phyloP scores from a whole-genome alignment of 2,797 vertebrate species.

The Bradypus variegatus region DNA sequence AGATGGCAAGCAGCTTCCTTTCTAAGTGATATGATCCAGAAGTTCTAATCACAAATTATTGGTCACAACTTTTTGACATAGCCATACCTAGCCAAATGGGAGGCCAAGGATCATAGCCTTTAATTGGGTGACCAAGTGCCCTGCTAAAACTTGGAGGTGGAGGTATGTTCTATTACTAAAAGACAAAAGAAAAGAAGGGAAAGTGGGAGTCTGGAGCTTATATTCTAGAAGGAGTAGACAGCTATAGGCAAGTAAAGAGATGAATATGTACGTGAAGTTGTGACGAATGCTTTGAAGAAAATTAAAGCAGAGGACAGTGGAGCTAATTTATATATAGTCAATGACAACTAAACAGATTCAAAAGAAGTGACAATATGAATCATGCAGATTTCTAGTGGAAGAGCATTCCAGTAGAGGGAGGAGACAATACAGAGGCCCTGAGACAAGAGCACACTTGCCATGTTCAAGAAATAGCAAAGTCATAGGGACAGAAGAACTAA shows the following conservation, averaged over 20 bases:
- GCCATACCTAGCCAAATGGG: background rate
- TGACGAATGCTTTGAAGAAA: background rate
- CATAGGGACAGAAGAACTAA: background rate
- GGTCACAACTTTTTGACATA: background rate
- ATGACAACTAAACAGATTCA: background rate
- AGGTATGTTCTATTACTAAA: background rate
- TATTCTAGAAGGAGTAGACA: background rate
- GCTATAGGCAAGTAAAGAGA: background rate
- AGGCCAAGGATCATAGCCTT: background rate
- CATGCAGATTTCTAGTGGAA: background rate
- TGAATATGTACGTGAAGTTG: background rate
- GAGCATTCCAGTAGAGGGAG: background rate
- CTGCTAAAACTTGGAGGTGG: background rate
- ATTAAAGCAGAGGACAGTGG: background rate
- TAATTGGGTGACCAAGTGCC: background rate
- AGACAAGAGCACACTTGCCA: background rate
- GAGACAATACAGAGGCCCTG: background rate
- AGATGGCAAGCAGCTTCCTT: background rate
- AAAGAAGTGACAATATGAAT: background rate
- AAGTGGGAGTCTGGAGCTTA: background rate
- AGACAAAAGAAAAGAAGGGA: background rate
- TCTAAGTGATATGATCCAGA: background rate
- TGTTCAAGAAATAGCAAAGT: background rate
- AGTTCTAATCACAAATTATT: background rate
- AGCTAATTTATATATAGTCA: background rate